Base-by-base conservation (phyloP, 2,888 invertebrate genomes). In the Peribatodes rhomboidaria region DNA sequence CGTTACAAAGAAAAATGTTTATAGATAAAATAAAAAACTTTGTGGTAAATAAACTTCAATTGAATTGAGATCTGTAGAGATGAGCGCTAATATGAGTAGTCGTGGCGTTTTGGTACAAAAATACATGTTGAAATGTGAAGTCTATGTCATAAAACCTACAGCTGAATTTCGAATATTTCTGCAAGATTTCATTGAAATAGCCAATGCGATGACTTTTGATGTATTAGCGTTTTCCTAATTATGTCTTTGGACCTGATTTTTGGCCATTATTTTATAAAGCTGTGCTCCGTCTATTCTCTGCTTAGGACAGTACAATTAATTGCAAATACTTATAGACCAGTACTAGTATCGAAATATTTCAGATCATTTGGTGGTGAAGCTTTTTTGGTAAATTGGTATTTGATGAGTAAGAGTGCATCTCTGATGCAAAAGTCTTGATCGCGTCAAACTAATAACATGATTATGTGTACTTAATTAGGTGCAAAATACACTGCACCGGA, bases 201-300 rank as follows among this genome's bases (percentile, higher is more conserved):
- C 6, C 27, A 27, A 4, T 27, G 27, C 6, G 2, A 27, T 27
- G 27, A 6, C 27, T 27, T 27, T 27, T 27, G 3, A 4, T 6
- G 27, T 4, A 27, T 27, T 27, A 27, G 27, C 27, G 27, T 27
- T 27, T 27, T 27, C 27, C 6, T 27, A 27, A 27, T 27, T 27
- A 27, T 27, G 20, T 44, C 9, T 4, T 44, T 13, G n/a, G 22
- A 46, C 46, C n/a, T 27, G n/a, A n/a, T 46, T 46, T 27, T 46
- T 27, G 46, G 46, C 22, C 22, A 46, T 46, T 27, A 27, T 46
- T 27, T 46, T 27, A 10, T n/a, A n/a, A 4, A 27, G 44, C 44
- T 18, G 7, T 16, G 33, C 10, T 49, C 49, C 49, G 47, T 44
- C 44, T 44, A 47, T 47, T 47, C n/a, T 47, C 14, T 47, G 47